A percentile compares a stretch with the other conserved stretches of the same genome.
phyloP scores from a whole-genome alignment of 2,888 invertebrate genomes.

The Eristalis intricaria region DNA sequence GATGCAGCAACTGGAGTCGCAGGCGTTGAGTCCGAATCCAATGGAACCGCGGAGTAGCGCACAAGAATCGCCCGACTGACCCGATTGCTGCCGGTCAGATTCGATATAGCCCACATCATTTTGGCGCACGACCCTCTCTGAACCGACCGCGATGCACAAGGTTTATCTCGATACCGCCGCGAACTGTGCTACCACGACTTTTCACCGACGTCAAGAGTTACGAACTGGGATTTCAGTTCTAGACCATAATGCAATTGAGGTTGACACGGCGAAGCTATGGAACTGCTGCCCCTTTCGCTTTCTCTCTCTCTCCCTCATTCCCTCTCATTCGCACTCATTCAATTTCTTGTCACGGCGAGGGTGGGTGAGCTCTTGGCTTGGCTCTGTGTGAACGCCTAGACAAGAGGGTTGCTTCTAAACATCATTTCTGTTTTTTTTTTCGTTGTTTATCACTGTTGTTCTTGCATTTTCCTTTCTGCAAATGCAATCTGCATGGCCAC shows the following conservation, averaged over 20 bases:
- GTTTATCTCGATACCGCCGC: not conserved
- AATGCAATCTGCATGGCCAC: slow-evolving; percentile 61
- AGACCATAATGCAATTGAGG: slow-evolving; percentile 51
- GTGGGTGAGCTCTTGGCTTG: not conserved
- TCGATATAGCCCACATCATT: slow-evolving; percentile 81
- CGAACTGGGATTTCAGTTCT: slow-evolving; percentile 35
- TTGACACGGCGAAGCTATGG: slow-evolving; percentile 48
- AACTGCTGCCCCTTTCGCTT: slow-evolving; percentile 16
- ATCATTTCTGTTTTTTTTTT: slow-evolving; percentile 9
- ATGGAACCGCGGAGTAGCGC: slow-evolving; percentile 80
- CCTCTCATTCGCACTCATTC: not conserved
- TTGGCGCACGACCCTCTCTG: slow-evolving; percentile 37
- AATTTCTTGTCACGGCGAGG: not conserved
- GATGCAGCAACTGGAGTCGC: slow-evolving; percentile 75
- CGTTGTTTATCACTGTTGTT: not conserved
- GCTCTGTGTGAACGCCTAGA: slow-evolving; percentile 23
- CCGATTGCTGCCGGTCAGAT: slow-evolving; percentile 80
- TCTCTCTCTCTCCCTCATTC: not conserved
- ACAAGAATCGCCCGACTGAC: slow-evolving; percentile 80
- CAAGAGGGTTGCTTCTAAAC: slow-evolving; percentile 35
- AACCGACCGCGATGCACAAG: not conserved
- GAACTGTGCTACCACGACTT: slow-evolving; percentile 8
- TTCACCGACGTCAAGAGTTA: slow-evolving; percentile 52
- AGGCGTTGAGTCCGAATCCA: slow-evolving; percentile 76
- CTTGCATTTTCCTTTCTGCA: slow-evolving; percentile 30